Conservation (phyloP, 2,113 vertebrate genomes). For the Nothoprocta perdicaria region DNA sequence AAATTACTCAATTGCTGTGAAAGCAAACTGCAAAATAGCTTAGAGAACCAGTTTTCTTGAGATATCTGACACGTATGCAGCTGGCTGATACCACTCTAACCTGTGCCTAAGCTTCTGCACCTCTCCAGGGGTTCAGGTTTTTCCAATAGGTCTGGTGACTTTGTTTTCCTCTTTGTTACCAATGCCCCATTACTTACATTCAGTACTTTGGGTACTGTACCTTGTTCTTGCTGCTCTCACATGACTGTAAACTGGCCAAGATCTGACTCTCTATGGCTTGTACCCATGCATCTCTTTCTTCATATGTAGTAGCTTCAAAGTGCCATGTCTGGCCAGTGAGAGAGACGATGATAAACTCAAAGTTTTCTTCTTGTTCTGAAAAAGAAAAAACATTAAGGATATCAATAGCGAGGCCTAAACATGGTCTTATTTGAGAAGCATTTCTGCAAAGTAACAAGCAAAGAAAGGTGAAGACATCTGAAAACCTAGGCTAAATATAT, state of each 20-base stretch:
- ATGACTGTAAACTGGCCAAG: slow-evolving; percentile 94
- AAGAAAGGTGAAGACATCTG: background rate
- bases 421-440: background rate
- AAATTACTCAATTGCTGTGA: background rate
- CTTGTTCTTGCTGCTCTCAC: slow-evolving; percentile 99
- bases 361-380: slow-evolving; percentile 97
- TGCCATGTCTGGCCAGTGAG: slow-evolving; percentile 97
- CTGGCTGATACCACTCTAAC: background rate
- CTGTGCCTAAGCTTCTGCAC: rapidly evolving
- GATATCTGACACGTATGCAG: background rate
- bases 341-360: slow-evolving; percentile 97
- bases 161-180: background rate
- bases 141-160: background rate
- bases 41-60: background rate
- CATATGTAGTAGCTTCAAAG: slow-evolving; percentile 94
- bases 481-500: background rate
- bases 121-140: rapidly evolving
- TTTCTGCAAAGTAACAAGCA: background rate
- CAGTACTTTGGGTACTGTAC: slow-evolving; percentile 56
- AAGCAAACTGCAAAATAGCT: background rate
- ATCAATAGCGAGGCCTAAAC: background rate
- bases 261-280: slow-evolving; percentile 98
- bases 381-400: slow-evolving; percentile 13
- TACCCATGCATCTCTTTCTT: slow-evolving; percentile 96
- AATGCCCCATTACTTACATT: rapidly evolving